Evolutionary conservation across 2,113 vertebrate species (phyloP).

Genomic region (Ovis aries): ARS-UI_Ramb_v3.0 NC_056069.1:30808001-30808500

Average conservation of each 20-base stretch:
- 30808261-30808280: neutral
- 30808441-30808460: slow-evolving; percentile 67
- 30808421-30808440: slow-evolving; percentile 72
- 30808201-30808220: slow-evolving; percentile 11
- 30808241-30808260: neutral
- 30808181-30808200: slow-evolving; percentile 17
- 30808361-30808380: slow-evolving; percentile 36
- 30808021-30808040: neutral
- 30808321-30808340: slow-evolving; percentile 49
- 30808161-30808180: neutral
- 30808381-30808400: slow-evolving; percentile 68
- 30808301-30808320: slow-evolving; percentile 31
- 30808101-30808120: neutral
- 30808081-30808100: neutral
- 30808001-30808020: neutral
- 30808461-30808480: slow-evolving; percentile 51
- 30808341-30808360: slow-evolving; percentile 58
- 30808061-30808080: neutral
- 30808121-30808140: neutral
- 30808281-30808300: slow-evolving; percentile 37
- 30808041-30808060: neutral
- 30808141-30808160: slow-evolving; percentile 36
- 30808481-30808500: slow-evolving; percentile 37
- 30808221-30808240: neutral
- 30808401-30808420: slow-evolving; percentile 71